phyloP scores from a whole-genome alignment of 2,888 invertebrate genomes.

The Unio delphinus region DNA sequence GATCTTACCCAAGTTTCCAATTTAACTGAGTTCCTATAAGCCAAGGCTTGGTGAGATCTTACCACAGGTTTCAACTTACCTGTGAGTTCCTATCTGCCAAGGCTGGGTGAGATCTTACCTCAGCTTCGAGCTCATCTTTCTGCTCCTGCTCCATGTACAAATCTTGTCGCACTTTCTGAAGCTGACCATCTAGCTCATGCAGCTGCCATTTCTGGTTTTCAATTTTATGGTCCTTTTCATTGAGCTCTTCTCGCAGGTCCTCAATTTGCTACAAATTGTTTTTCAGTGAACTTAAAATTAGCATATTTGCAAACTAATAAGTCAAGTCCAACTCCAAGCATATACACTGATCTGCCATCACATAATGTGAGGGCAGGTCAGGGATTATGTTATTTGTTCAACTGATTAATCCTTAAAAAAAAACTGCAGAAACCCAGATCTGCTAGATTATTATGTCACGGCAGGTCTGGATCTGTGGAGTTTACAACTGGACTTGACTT shows the following conservation, averaged over 20 bases:
- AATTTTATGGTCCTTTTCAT: constrained; percentile 50
- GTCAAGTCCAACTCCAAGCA: too few relatives aligned
- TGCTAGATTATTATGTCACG: too few relatives aligned
- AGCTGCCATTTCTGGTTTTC: constrained; percentile 42
- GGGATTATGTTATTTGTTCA: too few relatives aligned
- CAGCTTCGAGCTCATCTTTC: constrained; percentile 26
- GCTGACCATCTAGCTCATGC: constrained; percentile 46
- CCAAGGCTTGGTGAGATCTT: background rate
- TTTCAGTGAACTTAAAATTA: too few relatives aligned
- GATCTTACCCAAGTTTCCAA: constrained; percentile 41
- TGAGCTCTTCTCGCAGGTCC: constrained; percentile 46
- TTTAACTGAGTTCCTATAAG: too few relatives aligned
- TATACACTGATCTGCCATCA: too few relatives aligned
- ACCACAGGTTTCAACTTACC: constrained; percentile 34
- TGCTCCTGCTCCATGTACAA: constrained; percentile 52
- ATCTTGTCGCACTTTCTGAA: constrained; percentile 51
- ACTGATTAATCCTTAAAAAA: too few relatives aligned
- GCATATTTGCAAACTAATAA: too few relatives aligned
- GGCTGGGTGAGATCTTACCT: constrained; percentile 27
- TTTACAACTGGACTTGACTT: too few relatives aligned
- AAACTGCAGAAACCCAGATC: too few relatives aligned
- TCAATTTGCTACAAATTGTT: constrained; percentile 5
- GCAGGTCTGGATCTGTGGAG: too few relatives aligned
- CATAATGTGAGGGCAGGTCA: too few relatives aligned
- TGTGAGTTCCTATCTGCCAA: constrained; percentile 36